A percentile compares a stretch with the other conserved stretches of the same genome.
These are phyloP conservation scores for Clinocottus analis DNA, from an alignment of 2,113 vertebrate species.

Conservation along the genomic window DNA sequence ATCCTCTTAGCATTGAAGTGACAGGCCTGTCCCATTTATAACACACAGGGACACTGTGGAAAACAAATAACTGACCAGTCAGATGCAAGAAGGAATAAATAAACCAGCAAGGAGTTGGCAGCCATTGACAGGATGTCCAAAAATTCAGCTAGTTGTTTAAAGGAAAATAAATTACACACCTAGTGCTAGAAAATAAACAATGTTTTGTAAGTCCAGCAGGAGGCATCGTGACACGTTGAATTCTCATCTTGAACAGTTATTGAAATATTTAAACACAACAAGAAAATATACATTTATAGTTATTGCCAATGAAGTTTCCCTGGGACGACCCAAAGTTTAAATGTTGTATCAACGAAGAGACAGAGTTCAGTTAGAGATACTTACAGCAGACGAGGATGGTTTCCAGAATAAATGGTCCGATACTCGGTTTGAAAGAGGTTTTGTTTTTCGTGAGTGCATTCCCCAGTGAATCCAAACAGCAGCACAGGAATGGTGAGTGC, in stretches of 20 bases:
- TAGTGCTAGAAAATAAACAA: slow-evolving; percentile 20
- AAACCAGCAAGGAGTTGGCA: slow-evolving; percentile 47
- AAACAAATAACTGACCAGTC: slow-evolving; percentile 79
- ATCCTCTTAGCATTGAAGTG: slow-evolving; percentile 75
- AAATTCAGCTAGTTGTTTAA: slow-evolving; percentile 41
- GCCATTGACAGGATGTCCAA: slow-evolving; percentile 55
- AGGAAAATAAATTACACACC: slow-evolving; percentile 22
- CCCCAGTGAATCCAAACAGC: slow-evolving; percentile 16
- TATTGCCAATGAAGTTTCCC: slow-evolving; percentile 2
- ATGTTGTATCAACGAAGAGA: neutral
- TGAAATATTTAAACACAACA: slow-evolving; percentile 9
- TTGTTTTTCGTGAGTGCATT: slow-evolving; percentile 54
- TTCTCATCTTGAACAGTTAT: slow-evolving; percentile 12
- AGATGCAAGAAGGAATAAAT: slow-evolving; percentile 63
- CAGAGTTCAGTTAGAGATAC: neutral
- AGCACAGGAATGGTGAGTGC: neutral
- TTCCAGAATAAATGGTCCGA: neutral
- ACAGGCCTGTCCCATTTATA: slow-evolving; percentile 79
- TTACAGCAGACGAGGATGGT: neutral
- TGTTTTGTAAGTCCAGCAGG: slow-evolving; percentile 14
- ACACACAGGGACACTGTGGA: slow-evolving; percentile 73
- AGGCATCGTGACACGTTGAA: slow-evolving; percentile 16
- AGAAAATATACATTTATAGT: slow-evolving; percentile 3
- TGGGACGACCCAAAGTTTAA: neutral
- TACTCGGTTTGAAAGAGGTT: neutral